phyloP scores from a whole-genome alignment of 1,140 invertebrate species.

The Ptiloglossa arizonensis region DNA sequence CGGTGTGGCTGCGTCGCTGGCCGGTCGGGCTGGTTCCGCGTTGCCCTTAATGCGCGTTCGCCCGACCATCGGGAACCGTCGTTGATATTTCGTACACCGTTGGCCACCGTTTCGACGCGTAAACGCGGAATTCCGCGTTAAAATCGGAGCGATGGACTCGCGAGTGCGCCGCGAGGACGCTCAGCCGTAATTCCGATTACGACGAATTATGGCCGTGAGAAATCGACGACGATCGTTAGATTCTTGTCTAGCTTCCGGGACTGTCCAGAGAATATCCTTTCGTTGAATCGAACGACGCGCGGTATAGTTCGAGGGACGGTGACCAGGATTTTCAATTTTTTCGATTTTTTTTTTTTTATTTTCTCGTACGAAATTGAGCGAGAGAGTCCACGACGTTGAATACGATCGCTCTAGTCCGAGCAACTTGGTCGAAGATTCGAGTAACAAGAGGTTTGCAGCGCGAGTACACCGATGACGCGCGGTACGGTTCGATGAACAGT shows the following conservation, averaged over 20 bases:
- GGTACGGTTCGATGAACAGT: too few species aligned
- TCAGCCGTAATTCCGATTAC: constrained; percentile 35
- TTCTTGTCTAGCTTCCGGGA: neutral
- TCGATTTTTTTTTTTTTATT: neutral
- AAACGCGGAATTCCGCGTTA: constrained; percentile 6
- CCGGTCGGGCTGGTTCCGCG: constrained; percentile 46
- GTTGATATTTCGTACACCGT: constrained; percentile 44
- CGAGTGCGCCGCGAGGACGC: neutral
- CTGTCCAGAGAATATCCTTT: neutral
- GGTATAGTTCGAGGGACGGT: too few species aligned
- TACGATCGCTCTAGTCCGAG: too few species aligned
- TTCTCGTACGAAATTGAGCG: too few species aligned
- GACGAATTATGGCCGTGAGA: constrained; percentile 22
- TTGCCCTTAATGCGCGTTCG: constrained; percentile 52
- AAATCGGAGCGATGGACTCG: neutral
- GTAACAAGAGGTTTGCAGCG: too few species aligned
- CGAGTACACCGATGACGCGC: too few species aligned
- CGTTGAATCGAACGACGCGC: neutral
- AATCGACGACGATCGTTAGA: constrained; percentile 14
- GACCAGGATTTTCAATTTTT: too few species aligned
- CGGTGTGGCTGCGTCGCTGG: constrained; percentile 4
- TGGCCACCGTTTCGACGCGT: constrained; percentile 45
- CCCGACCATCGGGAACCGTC: constrained; percentile 17
- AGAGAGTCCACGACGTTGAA: too few species aligned
- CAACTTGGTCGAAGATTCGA: too few species aligned